Percentiles rank a stretch among this genome's conserved stretches.
Conservation (phyloP, 2,113 vertebrate species). For the Centropus unirufus region DNA sequence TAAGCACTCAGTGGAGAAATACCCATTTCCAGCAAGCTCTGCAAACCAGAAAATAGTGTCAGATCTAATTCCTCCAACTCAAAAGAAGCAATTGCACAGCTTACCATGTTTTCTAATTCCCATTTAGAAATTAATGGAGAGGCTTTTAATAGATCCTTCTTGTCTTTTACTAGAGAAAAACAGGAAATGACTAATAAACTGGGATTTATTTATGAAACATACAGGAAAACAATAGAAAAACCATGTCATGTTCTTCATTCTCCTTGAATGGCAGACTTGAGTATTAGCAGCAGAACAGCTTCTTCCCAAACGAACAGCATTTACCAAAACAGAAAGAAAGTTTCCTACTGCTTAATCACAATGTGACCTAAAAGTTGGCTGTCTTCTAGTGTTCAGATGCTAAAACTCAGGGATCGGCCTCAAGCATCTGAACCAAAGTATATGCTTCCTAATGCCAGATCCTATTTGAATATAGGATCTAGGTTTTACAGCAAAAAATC, state of each 20-base stretch:
- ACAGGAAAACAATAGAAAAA: not conserved
- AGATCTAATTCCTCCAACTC: conserved; percentile 17
- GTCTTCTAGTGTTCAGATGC: not conserved
- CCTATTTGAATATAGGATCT: not conserved
- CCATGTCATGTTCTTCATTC: not conserved
- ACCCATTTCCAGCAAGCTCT: not conserved
- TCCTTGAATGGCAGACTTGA: not conserved
- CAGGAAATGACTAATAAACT: conserved; percentile 34
- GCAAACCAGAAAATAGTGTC: conserved; percentile 32
- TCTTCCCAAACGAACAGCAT: not conserved
- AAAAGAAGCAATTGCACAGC: conserved; percentile 19
- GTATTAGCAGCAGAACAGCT: not conserved
- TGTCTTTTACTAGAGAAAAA: conserved; percentile 21
- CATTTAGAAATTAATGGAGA: conserved; percentile 20
- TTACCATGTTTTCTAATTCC: conserved; percentile 20
- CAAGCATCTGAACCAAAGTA: not conserved
- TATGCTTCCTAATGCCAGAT: not conserved
- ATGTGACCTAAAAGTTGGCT: not conserved
- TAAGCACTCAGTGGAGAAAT: conserved; percentile 14
- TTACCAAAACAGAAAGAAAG: not conserved
- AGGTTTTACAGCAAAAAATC: not conserved
- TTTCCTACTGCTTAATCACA: not conserved
- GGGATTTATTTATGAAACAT: not conserved
- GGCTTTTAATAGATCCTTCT: conserved; percentile 8
- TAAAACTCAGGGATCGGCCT: not conserved